Evolutionary conservation across 1,140 invertebrate genomes (phyloP).

Genomic region (Meloidogyne chitwoodi): DNA sequence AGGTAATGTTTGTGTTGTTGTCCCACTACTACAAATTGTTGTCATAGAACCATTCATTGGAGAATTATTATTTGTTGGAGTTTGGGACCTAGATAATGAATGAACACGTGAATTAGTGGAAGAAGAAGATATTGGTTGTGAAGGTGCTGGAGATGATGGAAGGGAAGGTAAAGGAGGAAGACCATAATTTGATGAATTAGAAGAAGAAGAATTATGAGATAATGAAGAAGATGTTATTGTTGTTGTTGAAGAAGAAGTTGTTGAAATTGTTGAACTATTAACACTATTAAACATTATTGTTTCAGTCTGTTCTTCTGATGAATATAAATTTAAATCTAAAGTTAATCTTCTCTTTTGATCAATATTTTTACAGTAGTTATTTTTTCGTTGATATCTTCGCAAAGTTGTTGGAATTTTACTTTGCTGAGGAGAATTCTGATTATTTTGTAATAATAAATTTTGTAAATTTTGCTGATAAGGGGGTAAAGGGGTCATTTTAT

Average conservation of each 20-base stretch:
- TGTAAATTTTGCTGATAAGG: slow-evolving; percentile 3
- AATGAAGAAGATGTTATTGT: background rate
- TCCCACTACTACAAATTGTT: background rate
- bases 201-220: background rate
- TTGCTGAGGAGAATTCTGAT: background rate
- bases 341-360: background rate
- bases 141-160: slow-evolving; percentile 2
- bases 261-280: background rate
- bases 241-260: background rate
- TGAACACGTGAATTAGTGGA: background rate
- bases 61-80: slow-evolving; percentile 9
- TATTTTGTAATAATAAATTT: background rate
- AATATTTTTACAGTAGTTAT: background rate
- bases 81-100: slow-evolving; percentile 6
- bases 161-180: background rate
- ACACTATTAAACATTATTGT: background rate
- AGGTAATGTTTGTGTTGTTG: slow-evolving; percentile 9
- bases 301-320: background rate
- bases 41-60: slow-evolving; percentile 14
- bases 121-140: background rate
- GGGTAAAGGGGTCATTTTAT: background rate
- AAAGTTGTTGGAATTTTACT: background rate
- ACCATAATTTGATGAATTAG: background rate
- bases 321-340: background rate
- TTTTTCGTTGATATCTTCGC: background rate